Conservation (phyloP, 2,888 invertebrate species). For the Coenonympha glycerion region DNA sequence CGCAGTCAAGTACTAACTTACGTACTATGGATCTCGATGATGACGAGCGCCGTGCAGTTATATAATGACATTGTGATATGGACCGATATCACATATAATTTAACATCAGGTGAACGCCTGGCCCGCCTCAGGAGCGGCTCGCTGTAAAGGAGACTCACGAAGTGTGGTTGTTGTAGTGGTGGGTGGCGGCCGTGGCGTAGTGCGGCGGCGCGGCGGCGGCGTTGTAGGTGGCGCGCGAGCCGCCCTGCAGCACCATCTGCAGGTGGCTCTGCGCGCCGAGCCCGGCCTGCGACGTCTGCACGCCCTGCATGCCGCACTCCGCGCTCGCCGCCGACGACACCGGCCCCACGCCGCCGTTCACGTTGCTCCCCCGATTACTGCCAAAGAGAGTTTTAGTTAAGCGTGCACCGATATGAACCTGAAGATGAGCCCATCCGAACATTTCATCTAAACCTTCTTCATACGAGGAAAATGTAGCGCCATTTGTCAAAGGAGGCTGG, state of each 20-base stretch:
- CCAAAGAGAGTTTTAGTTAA: background rate
- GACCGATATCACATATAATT: too few species aligned
- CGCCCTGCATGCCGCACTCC: conserved; percentile 27
- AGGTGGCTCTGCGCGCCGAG: conserved; percentile 51
- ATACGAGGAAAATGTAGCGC: too few species aligned
- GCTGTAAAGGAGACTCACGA: conserved; percentile 11
- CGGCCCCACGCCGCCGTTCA: conserved; percentile 48
- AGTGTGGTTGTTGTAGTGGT: conserved; percentile 44
- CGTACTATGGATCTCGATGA: too few species aligned
- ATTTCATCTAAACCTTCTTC: too few species aligned
- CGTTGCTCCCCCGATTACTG: conserved; percentile 43
- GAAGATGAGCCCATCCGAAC: too few species aligned
- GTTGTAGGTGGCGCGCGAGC: conserved; percentile 47
- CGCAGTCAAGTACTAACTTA: too few species aligned
- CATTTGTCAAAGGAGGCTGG: too few species aligned
- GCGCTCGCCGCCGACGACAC: conserved; percentile 24
- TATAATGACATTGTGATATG: too few species aligned
- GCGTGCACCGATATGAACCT: too few species aligned
- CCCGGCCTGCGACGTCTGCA: conserved; percentile 20
- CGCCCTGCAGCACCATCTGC: conserved; percentile 70
- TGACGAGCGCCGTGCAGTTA: too few species aligned
- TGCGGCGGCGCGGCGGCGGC: conserved; percentile 32
- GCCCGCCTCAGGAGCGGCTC: too few species aligned
- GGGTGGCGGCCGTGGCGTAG: conserved; percentile 43
- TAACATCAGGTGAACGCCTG: too few species aligned